Evolutionary conservation across 2,888 invertebrate genomes (phyloP).

Genomic region (Caenorhabditis angaria): DNA sequence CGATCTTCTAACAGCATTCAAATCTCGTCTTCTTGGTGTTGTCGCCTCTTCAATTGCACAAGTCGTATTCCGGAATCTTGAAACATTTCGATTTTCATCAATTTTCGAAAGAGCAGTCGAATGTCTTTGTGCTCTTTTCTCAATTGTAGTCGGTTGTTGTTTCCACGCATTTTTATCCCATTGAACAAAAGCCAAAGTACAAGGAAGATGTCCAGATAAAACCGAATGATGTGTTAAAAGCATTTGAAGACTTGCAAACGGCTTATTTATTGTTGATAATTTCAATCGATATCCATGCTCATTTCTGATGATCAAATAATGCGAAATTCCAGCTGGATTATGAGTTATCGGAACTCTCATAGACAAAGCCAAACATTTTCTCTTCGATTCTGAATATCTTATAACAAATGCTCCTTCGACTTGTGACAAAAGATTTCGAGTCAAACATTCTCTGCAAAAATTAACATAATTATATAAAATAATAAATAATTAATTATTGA

Average conservation of each 20-base stretch:
- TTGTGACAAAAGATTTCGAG: constrained; percentile 41
- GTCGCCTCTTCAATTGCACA: constrained; percentile 19
- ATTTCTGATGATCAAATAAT: constrained; percentile 53
- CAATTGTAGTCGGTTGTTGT: constrained; percentile 17
- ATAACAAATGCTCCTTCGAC: constrained; percentile 56
- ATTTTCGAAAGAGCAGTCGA: constrained; percentile 34
- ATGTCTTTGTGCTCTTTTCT: constrained; percentile 16
- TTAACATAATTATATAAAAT: not conserved
- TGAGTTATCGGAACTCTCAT: constrained; percentile 47
- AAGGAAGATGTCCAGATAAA: constrained; percentile 47
- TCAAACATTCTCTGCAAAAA: constrained; percentile 41
- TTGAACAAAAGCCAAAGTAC: constrained; percentile 46
- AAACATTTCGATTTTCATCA: constrained; percentile 38
- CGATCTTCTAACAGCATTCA: constrained; percentile 34
- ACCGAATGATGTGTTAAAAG: constrained; percentile 56
- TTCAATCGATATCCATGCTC: constrained; percentile 51
- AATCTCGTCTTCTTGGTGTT: constrained; percentile 36
- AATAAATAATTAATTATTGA: not conserved
- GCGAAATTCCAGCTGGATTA: constrained; percentile 48
- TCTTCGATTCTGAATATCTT: constrained; percentile 47
- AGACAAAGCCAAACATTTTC: constrained; percentile 47
- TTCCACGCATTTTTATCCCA: constrained; percentile 51
- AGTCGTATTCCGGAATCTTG: constrained; percentile 7
- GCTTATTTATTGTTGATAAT: constrained; percentile 33
- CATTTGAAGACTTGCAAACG: constrained; percentile 52